phyloP scores from a whole-genome alignment of 2,113 vertebrate species.

The Proteles cristata region DNA sequence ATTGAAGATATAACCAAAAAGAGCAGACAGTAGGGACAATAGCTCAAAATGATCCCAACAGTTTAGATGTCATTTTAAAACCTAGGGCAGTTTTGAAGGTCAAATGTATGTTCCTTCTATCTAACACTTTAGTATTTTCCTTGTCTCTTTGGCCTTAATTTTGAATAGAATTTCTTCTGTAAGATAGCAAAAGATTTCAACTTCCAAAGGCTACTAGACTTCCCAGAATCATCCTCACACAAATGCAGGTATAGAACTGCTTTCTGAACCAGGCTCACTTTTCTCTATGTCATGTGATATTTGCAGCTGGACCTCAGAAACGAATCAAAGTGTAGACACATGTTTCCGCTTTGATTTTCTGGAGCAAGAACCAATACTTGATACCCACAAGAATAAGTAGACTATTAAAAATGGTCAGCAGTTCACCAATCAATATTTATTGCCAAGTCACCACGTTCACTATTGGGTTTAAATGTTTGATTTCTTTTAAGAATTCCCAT shows the following conservation, averaged over 20 bases:
- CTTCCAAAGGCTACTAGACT: neutral
- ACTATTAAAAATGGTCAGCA: slow-evolving; percentile 22
- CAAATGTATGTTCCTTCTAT: neutral
- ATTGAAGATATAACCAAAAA: neutral
- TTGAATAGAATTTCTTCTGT: neutral
- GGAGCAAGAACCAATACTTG: neutral
- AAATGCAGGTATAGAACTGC: neutral
- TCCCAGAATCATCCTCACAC: neutral
- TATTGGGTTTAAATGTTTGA: neutral
- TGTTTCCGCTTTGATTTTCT: neutral
- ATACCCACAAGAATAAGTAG: neutral
- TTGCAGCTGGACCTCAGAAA: neutral
- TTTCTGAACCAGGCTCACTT: neutral
- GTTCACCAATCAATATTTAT: neutral
- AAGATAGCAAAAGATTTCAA: neutral
- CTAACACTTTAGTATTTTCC: neutral
- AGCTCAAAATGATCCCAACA: neutral
- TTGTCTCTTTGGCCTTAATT: neutral
- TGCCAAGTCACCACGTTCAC: neutral
- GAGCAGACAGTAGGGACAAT: neutral
- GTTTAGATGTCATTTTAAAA: neutral
- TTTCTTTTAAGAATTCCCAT: neutral
- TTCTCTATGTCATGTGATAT: neutral
- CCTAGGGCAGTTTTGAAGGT: neutral
- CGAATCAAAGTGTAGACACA: neutral